phyloP scores from a whole-genome alignment of 1,140 invertebrate genomes.

The Eumaeus atala region DNA sequence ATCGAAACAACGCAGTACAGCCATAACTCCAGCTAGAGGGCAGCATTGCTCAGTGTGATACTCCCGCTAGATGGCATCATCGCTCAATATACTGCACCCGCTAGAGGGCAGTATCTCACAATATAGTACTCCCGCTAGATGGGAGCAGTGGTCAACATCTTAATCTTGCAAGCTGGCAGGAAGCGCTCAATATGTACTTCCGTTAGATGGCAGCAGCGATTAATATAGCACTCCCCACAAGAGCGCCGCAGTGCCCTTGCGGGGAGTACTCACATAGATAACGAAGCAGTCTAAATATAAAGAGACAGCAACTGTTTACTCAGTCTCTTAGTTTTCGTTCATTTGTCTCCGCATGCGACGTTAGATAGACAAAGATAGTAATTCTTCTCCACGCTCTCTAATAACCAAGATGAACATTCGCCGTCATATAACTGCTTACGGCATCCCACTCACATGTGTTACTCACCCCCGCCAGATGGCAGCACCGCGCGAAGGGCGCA shows the following conservation, averaged over 20 bases:
- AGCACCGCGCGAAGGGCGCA: constrained; percentile 50
- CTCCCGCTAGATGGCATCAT: constrained; percentile 59
- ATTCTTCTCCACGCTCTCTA: too few species aligned
- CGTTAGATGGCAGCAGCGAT: neutral
- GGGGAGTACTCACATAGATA: constrained; percentile 45
- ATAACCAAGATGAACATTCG: too few species aligned
- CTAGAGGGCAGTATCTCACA: too few species aligned
- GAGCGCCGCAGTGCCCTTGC: neutral
- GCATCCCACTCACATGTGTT: too few species aligned
- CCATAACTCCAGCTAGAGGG: too few species aligned
- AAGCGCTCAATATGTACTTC: neutral
- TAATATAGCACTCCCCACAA: neutral
- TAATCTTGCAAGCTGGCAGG: neutral
- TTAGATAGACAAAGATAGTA: too few species aligned
- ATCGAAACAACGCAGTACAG: neutral
- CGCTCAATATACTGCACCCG: too few species aligned
- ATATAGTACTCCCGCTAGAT: constrained; percentile 62
- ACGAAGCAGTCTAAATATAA: too few species aligned
- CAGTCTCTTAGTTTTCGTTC: too few species aligned
- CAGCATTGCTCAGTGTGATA: constrained; percentile 24
- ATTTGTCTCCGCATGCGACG: too few species aligned
- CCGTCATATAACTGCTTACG: too few species aligned
- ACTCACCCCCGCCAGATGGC: constrained; percentile 57
- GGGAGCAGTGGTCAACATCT: constrained; percentile 31
- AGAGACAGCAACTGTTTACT: too few species aligned